These are phyloP conservation scores for Bucco capensis DNA, from an alignment of 2,113 vertebrate genomes.

Conservation along the genomic window DNA sequence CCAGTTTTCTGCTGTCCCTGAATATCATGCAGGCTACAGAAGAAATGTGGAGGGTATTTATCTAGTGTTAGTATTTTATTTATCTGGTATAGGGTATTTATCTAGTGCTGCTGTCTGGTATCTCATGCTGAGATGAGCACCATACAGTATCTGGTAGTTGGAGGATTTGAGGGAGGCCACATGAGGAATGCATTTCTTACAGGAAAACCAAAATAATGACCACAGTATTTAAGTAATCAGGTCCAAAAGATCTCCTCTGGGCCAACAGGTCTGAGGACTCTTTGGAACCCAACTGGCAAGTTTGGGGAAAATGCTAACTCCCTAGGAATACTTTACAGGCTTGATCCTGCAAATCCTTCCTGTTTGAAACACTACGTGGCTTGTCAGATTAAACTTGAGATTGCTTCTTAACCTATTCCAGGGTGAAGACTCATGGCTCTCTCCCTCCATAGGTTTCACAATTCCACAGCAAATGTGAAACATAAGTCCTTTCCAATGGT, in stretches of 20 bases:
- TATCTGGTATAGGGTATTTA: not conserved
- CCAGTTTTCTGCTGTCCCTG: not conserved
- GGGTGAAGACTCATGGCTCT: conserved; percentile 1
- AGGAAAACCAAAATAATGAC: not conserved
- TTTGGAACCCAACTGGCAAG: not conserved
- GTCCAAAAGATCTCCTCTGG: not conserved
- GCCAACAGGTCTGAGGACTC: not conserved
- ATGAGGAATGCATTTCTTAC: not conserved
- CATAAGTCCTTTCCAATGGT: conserved; percentile 28
- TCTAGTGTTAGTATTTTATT: no score
- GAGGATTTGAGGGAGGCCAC: not conserved
- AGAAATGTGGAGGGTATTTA: not conserved
- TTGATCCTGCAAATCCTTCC: not conserved
- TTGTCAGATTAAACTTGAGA: conserved; percentile 22
- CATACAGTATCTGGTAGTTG: not conserved
- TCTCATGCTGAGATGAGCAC: not conserved
- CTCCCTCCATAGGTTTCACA: not conserved
- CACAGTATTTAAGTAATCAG: not conserved
- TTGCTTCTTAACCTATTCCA: conserved; percentile 25
- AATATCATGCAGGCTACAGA: not conserved
- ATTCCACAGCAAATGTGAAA: conserved; percentile 27
- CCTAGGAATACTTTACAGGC: not conserved
- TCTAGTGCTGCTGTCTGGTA: not conserved
- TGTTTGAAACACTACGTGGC: not conserved
- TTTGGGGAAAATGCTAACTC: not conserved